Evolutionary conservation across 2,888 invertebrate species (phyloP).

Genomic region (Tetramorium bicarinatum): DNA sequence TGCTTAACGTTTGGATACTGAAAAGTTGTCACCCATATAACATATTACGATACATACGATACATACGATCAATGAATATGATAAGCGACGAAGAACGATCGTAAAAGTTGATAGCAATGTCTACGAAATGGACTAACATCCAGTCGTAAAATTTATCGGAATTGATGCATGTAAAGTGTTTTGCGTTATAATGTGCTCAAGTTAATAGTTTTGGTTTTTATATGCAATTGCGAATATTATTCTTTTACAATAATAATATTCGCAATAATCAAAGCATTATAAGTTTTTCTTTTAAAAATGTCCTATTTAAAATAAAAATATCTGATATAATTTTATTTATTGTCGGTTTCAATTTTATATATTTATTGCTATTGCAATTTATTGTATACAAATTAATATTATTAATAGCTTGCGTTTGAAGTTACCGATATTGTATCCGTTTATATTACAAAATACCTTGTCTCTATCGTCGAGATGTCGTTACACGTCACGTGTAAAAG

Average conservation of each 20-base stretch:
- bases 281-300: no score
- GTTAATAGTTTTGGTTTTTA: neutral
- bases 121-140: neutral
- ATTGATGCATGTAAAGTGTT: neutral
- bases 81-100: neutral
- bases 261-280: neutral
- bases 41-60: neutral
- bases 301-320: slow-evolving; percentile 10
- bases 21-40: neutral
- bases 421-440: neutral
- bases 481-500: neutral
- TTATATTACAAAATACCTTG: slow-evolving; percentile 2
- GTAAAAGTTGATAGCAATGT: slow-evolving; percentile 9
- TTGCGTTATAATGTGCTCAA: neutral
- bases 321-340: slow-evolving; percentile 1
- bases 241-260: neutral
- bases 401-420: slow-evolving; percentile 24
- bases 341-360: neutral
- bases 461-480: neutral
- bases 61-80: neutral
- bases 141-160: neutral
- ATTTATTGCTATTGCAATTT: neutral
- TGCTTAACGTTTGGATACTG: neutral
- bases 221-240: neutral
- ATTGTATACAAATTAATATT: neutral